Evolutionary conservation across 2,113 vertebrate species (phyloP).

Genomic region (Ondatra zibethicus): DNA sequence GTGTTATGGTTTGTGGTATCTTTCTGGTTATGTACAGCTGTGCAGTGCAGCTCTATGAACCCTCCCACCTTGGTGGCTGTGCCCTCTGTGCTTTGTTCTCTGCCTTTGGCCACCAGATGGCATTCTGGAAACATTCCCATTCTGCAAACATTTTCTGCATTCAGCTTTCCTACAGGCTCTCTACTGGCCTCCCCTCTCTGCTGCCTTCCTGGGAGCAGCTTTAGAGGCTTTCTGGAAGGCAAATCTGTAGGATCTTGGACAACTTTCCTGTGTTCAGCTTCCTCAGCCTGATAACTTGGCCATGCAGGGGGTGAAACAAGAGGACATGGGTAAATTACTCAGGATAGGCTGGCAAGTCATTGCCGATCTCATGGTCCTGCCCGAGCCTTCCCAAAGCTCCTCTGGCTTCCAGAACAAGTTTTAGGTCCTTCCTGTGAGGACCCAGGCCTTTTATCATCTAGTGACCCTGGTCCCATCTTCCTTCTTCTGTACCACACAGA

Average conservation of each 20-base stretch:
- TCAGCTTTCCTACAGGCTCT: background rate
- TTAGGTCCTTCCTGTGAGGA: background rate
- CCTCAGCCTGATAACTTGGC: background rate
- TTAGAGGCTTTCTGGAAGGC: conserved; percentile 10
- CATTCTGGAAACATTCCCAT: conserved; percentile 61
- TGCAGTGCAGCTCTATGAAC: background rate
- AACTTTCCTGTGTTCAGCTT: background rate
- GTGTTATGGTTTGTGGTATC: background rate
- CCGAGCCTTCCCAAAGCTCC: background rate
- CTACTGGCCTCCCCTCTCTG: background rate
- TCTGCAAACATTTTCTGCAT: conserved; percentile 7
- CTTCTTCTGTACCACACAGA: background rate
- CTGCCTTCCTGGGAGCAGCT: background rate
- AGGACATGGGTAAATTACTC: background rate
- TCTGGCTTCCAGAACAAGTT: background rate
- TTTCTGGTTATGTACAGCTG: background rate
- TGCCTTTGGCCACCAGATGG: conserved; percentile 79
- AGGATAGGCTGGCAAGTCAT: background rate
- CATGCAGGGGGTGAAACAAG: background rate
- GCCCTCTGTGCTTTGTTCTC: background rate
- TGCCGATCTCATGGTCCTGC: background rate
- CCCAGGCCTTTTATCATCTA: background rate
- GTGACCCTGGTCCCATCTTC: background rate
- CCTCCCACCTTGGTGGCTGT: background rate
- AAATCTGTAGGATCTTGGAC: background rate